Conservation (phyloP, 92 coral and sea anemone species). For the Porites rus region DNA sequence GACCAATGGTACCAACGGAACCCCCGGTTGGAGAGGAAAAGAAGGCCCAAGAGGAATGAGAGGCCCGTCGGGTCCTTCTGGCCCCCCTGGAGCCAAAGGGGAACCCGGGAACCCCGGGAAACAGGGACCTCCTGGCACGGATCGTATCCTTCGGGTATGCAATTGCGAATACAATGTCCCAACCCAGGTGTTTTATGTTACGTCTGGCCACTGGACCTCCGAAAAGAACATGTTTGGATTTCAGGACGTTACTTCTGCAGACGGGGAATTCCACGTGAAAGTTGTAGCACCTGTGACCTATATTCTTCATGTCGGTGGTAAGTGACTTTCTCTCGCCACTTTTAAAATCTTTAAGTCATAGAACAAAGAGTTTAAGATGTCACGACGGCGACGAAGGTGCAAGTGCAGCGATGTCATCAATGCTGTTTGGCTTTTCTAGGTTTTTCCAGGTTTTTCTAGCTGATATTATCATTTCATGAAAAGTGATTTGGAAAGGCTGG, state of each 20-base stretch:
- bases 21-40: slow-evolving; percentile 88
- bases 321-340: not conserved
- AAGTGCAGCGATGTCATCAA: too few relatives aligned
- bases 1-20: slow-evolving; percentile 82
- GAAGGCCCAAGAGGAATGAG: slow-evolving; percentile 84
- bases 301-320: slow-evolving; percentile 87
- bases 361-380: too few relatives aligned
- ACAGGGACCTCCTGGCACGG: slow-evolving; percentile 79
- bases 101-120: slow-evolving; percentile 72
- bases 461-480: too few relatives aligned
- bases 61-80: slow-evolving; percentile 78
- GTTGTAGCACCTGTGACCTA: slow-evolving; percentile 80
- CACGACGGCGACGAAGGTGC: too few relatives aligned
- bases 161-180: slow-evolving; percentile 77
- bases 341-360: too few relatives aligned
- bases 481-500: too few relatives aligned
- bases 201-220: slow-evolving; percentile 83
- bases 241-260: slow-evolving; percentile 74
- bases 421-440: too few relatives aligned
- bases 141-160: slow-evolving; percentile 69
- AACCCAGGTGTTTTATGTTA: slow-evolving; percentile 78
- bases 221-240: slow-evolving; percentile 84
- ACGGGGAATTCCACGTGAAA: slow-evolving; percentile 77
- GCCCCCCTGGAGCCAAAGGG: slow-evolving; percentile 70
- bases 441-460: too few relatives aligned